Evolutionary conservation across 2,113 vertebrate species (phyloP).

Genomic region (Prionailurus viverrinus): DNA sequence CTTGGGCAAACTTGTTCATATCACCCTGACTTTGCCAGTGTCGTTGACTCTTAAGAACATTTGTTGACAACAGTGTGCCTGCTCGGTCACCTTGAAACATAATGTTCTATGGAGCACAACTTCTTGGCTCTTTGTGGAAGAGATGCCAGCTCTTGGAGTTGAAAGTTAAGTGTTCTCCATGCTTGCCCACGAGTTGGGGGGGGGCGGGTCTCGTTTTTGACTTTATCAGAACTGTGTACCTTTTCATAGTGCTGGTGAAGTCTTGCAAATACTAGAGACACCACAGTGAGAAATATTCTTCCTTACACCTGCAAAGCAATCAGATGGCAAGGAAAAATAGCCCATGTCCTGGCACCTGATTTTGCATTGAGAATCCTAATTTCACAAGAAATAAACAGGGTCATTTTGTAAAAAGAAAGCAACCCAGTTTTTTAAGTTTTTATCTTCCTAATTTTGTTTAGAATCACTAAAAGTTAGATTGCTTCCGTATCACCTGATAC

Average conservation of each 20-base stretch:
- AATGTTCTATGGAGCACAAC: not conserved
- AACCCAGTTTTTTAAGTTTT: not conserved
- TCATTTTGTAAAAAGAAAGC: not conserved
- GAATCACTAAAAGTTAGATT: not conserved
- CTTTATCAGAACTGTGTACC: not conserved
- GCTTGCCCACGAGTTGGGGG: not conserved
- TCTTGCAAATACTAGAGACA: not conserved
- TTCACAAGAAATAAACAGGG: conserved; percentile 24
- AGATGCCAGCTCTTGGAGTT: not conserved
- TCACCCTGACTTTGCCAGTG: not conserved
- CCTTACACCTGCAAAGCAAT: not conserved
- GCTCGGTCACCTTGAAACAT: not conserved
- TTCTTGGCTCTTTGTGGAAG: not conserved
- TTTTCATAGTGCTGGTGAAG: not conserved
- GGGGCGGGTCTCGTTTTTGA: not conserved
- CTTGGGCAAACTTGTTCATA: not conserved
- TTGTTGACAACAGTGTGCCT: not conserved
- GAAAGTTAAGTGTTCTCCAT: not conserved
- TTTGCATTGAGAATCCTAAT: conserved; percentile 28
- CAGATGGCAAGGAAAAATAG: not conserved
- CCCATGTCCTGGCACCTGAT: not conserved
- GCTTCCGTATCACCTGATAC: not conserved
- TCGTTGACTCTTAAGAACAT: not conserved
- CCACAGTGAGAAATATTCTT: not conserved
- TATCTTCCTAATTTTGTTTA: not conserved